Evolutionary conservation across 2,113 vertebrate species (phyloP), one percentile per base, ranked within the genome.

Genomic region (Epinephelus moara): DNA sequence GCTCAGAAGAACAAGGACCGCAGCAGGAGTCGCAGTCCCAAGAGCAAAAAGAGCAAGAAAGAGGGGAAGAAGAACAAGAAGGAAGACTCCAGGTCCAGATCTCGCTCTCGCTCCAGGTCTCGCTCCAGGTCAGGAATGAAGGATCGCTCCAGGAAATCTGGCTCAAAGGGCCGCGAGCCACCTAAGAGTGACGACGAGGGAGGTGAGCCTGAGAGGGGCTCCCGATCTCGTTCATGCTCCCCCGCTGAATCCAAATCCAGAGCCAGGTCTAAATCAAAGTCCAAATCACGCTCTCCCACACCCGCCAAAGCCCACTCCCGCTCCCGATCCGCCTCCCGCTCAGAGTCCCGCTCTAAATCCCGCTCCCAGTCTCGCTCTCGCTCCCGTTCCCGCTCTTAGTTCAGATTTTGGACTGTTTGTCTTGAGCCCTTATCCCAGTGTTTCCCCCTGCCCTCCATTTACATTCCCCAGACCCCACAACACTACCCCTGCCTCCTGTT

Each of bases 61-160:
- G 97, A 97, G 21, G 96, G 91, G 37, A 98, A 96, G 94, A 97
- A 95, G 91, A 86, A 85, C 67, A 93, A 91, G 0, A 97, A 97
- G 57, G 94, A 86, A 0, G 89, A 87, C 0, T 93, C 97, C 60
- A 89, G 93, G 42, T 96, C 95, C 64, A 62, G 87, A 1, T 95
- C 95, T 12, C 86, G 86, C n/a, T 97, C 97, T 94, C 95, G 90
- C 50, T 98, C 97, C 50, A 93, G 96, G 67, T 98, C 97, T 13
- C 91, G 88, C 1, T 95, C 94, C 4, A 86, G 89, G 14, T 94
- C 93, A 0, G 89, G 76, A 2, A 50, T 82, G 0, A 94, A 93
- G 50, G 93, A 94, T 79, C 87, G 90, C 66, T 92, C 93, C 18
- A 91, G 91, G 73, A 94, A 95, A n/a, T 95, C 95, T 0, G 82